These are phyloP conservation scores for Mesembrinibis cayennensis DNA, from an alignment of 2,113 vertebrate genomes.

Conservation along the genomic window DNA sequence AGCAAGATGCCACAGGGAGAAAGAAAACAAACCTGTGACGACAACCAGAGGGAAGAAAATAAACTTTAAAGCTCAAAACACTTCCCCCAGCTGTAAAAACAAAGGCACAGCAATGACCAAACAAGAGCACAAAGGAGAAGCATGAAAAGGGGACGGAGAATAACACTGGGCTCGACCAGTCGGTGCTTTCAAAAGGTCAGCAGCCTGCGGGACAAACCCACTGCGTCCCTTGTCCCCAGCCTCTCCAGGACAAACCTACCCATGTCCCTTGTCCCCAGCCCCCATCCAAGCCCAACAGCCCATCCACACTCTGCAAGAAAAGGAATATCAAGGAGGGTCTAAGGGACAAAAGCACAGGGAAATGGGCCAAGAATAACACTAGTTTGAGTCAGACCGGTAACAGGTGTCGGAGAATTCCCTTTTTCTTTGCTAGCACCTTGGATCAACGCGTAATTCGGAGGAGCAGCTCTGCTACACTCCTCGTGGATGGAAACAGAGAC, in stretches of 20 bases:
- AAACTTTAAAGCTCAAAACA: slow-evolving; percentile 58
- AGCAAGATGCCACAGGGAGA: slow-evolving; percentile 44
- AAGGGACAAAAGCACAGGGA: background rate
- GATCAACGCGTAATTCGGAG: rapidly evolving
- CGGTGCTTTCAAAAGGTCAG: background rate
- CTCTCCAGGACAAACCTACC: background rate
- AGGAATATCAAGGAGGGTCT: background rate
- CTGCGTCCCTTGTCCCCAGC: background rate
- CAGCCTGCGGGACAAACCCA: background rate
- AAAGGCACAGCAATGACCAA: slow-evolving; percentile 37
- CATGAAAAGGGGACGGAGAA: background rate
- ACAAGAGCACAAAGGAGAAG: slow-evolving; percentile 45
- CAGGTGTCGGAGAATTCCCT: background rate
- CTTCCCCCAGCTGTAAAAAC: slow-evolving; percentile 72
- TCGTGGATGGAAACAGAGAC: background rate
- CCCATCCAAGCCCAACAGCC: background rate
- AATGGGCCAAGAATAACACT: background rate
- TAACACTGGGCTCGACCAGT: background rate
- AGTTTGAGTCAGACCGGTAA: background rate
- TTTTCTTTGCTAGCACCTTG: background rate
- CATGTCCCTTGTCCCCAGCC: background rate
- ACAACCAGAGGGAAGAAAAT: slow-evolving; percentile 61
- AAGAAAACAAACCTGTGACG: slow-evolving; percentile 58
- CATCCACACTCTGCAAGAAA: background rate
- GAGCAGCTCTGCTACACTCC: background rate